Evolutionary conservation across 2,113 vertebrate genomes (phyloP).

Genomic region (Pyrgilauda ruficollis): DNA sequence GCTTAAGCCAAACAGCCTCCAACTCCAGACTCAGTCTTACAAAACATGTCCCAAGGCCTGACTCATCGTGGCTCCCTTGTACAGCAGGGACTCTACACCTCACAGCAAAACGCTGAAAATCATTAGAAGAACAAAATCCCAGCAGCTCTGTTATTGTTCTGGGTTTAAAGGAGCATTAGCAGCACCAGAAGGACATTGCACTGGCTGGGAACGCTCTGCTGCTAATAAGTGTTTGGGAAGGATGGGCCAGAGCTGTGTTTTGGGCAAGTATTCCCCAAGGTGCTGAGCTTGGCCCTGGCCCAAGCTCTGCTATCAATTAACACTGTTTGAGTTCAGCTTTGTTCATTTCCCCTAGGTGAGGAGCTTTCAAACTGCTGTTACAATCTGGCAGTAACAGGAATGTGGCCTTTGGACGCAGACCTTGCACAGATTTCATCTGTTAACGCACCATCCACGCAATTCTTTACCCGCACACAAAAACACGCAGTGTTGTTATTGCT

Average conservation of each 20-base stretch:
- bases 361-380: neutral
- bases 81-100: neutral
- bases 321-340: neutral
- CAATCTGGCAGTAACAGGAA: neutral
- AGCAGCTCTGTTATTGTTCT: slow-evolving; percentile 23
- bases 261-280: neutral
- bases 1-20: slow-evolving; percentile 50
- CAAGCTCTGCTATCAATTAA: slow-evolving; percentile 1
- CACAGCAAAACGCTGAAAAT: neutral
- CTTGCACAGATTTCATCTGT: neutral
- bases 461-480: neutral
- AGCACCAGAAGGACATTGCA: neutral
- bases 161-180: slow-evolving; percentile 38
- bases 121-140: slow-evolving; percentile 10
- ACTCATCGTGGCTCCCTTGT: neutral
- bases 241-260: neutral
- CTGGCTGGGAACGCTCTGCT: neutral
- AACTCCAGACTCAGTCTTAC: slow-evolving; percentile 30
- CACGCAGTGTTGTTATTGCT: rapidly evolving
- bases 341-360: neutral
- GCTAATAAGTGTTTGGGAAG: neutral
- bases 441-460: rapidly evolving
- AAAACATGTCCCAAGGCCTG: neutral
- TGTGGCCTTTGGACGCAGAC: neutral
- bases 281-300: neutral